phyloP scores from a whole-genome alignment of 2,797 vertebrate genomes.

The Anguilla marmorata region DNA sequence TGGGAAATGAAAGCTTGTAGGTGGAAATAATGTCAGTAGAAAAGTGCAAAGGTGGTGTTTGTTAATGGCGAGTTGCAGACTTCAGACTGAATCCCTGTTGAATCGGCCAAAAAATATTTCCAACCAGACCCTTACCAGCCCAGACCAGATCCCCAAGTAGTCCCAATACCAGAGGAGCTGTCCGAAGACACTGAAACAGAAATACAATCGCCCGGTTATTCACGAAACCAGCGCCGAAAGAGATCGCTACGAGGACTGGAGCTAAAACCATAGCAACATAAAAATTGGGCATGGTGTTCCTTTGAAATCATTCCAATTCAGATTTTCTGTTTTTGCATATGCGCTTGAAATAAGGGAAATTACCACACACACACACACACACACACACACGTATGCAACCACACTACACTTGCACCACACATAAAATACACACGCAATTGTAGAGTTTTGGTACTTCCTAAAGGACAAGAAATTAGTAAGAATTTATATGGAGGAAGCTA shows the following conservation, averaged over 20 bases:
- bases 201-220: slow-evolving; percentile 71
- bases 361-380: slow-evolving; percentile 44
- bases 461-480: slow-evolving; percentile 40
- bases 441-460: slow-evolving; percentile 69
- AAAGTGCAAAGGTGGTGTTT: slow-evolving; percentile 51
- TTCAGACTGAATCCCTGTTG: slow-evolving; percentile 77
- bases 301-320: slow-evolving; percentile 9
- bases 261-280: slow-evolving; percentile 72
- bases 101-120: slow-evolving; percentile 89
- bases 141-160: slow-evolving; percentile 86
- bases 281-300: slow-evolving; percentile 40
- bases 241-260: slow-evolving; percentile 79
- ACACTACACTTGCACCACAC: too few relatives aligned
- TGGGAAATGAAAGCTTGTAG: background rate
- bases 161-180: slow-evolving; percentile 84
- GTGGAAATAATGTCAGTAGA: slow-evolving; percentile 40
- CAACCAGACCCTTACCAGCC: slow-evolving; percentile 89
- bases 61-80: slow-evolving; percentile 70
- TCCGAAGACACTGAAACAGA: slow-evolving; percentile 87
- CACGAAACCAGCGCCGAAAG: slow-evolving; percentile 83
- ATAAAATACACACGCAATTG: slow-evolving; percentile 44
- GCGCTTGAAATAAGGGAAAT: slow-evolving; percentile 44
- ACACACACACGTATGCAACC: slow-evolving; percentile 28
- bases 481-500: slow-evolving; percentile 38
- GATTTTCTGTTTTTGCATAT: slow-evolving; percentile 59